Evolutionary conservation across 2,797 vertebrate genomes (phyloP).

Genomic region (Pelobates cultripes): DNA sequence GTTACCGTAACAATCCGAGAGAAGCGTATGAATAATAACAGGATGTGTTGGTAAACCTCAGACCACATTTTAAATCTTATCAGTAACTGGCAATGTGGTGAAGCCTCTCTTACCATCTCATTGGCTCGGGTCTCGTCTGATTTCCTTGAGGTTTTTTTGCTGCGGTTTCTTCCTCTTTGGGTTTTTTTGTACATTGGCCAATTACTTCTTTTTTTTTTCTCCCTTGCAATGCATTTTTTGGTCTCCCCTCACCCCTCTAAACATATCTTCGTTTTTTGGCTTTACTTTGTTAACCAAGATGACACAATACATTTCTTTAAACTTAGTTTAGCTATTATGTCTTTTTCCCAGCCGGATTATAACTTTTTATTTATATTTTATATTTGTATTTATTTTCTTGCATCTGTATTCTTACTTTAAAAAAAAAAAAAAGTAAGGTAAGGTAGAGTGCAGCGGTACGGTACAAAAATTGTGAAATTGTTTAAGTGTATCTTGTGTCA

Average conservation of each 20-base stretch:
- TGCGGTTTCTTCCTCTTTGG: conserved; percentile 41
- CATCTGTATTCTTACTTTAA: no score
- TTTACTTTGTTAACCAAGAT: no score
- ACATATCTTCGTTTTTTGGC: not conserved
- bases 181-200: conserved; percentile 8
- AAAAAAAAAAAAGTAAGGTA: no score
- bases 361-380: no score
- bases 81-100: conserved; percentile 32
- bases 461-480: no score
- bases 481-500: no score
- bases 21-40: conserved; percentile 34
- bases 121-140: conserved; percentile 42
- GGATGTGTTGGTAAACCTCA: conserved; percentile 53
- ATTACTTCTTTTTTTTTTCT: conserved; percentile 7
- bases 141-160: conserved; percentile 49
- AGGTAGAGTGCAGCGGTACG: no score
- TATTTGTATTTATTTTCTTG: no score
- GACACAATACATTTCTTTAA: no score
- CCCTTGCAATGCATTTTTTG: not conserved
- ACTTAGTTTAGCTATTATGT: no score
- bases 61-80: conserved; percentile 49
- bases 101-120: conserved; percentile 25
- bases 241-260: not conserved
- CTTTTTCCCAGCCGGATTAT: no score
- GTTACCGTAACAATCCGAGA: conserved; percentile 43